These are phyloP conservation scores for Ciona savignyi DNA, from an alignment of 23 tunicate genomes.

Conservation along the genomic window DNA sequence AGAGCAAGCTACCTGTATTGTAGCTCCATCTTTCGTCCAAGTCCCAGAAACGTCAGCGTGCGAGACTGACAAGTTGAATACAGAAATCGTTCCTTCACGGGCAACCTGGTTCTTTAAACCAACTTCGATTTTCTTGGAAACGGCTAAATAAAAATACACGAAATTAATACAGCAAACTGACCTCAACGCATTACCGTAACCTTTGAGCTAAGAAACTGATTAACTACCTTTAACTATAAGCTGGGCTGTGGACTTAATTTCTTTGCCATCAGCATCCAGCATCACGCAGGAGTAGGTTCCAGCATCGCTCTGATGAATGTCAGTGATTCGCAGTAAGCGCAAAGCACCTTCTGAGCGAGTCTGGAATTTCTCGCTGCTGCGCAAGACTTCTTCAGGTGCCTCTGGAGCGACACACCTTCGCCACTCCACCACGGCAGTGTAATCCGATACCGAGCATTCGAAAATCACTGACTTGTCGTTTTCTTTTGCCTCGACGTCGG, in stretches of 20 bases:
- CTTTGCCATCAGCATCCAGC: constrained; percentile 28
- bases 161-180: too few relatives aligned
- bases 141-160: too few relatives aligned
- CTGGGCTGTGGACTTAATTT: constrained; percentile 34
- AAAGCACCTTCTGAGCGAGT: constrained; percentile 43
- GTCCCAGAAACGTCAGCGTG: constrained; percentile 66
- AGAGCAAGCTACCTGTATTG: constrained; percentile 56
- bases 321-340: constrained; percentile 37
- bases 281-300: constrained; percentile 79
- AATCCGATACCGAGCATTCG: constrained; percentile 58
- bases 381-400: constrained; percentile 30
- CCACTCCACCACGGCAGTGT: constrained; percentile 37
- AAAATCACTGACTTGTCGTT: constrained; percentile 70
- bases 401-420: constrained; percentile 12
- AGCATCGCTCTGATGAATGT: constrained; percentile 38
- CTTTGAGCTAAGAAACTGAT: too few relatives aligned
- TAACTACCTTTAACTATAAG: constrained; percentile 49
- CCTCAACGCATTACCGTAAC: too few relatives aligned
- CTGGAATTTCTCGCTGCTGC: constrained; percentile 56
- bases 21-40: constrained; percentile 70
- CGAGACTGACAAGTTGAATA: constrained; percentile 42
- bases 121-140: constrained; percentile 35
- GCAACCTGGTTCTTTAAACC: constrained; percentile 35
- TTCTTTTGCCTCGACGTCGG: constrained; percentile 60
- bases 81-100: constrained; percentile 34